Conservation (phyloP, 2,797 vertebrate species). For the Psittacula echo region DNA sequence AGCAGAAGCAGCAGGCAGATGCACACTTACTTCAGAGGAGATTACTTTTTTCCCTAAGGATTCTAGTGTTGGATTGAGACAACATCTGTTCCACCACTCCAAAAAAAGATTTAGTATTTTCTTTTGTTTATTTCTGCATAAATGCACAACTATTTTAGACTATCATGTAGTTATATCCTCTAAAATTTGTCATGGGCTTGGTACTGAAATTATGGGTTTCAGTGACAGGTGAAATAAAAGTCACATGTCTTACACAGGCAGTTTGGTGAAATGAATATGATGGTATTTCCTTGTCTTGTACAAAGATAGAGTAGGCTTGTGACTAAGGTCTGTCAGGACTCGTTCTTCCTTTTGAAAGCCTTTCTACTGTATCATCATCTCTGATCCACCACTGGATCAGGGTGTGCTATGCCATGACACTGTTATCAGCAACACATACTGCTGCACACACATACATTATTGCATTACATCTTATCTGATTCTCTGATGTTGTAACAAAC, state of each 20-base stretch:
- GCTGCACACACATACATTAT: background rate
- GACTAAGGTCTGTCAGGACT: background rate
- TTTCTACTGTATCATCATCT: background rate
- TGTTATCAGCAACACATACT: background rate
- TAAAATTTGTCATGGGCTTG: background rate
- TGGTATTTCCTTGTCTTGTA: background rate
- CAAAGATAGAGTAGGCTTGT: background rate
- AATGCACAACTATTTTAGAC: background rate
- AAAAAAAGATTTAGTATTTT: constrained; percentile 77
- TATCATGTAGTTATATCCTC: background rate
- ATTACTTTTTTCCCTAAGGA: constrained; percentile 75
- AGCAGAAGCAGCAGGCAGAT: constrained; percentile 82
- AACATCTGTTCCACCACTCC: constrained; percentile 83
- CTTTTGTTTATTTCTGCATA: constrained; percentile 34
- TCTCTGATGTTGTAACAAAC: background rate
- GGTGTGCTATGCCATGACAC: background rate
- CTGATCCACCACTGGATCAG: background rate
- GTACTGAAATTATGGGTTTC: background rate
- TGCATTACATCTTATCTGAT: background rate
- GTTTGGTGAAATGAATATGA: background rate
- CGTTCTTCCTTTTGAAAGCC: background rate
- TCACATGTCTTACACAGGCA: background rate
- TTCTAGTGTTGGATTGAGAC: constrained; percentile 62
- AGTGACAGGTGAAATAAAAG: background rate
- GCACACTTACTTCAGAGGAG: constrained; percentile 73